Evolutionary conservation across 2,113 vertebrate species (phyloP), one percentile per base, ranked within the genome.

Genomic region (Orientallactaga bullata): DNA sequence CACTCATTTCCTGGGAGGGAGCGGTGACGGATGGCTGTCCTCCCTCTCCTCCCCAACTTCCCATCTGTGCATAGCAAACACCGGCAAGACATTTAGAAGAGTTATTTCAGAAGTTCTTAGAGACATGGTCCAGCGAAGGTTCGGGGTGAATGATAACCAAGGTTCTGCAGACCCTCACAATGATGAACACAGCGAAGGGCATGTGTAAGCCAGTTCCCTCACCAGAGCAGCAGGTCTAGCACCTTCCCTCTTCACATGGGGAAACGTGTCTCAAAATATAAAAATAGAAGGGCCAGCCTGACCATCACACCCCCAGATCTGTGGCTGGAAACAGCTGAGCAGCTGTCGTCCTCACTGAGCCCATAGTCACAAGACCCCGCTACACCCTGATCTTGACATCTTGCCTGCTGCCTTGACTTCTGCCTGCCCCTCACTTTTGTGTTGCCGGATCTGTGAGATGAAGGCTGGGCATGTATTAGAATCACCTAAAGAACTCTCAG

Each of bases 41-140:
- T 86, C 39, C 37, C 21, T 71, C 15, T 63, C 28, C 42, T 47
- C 23, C 9, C 35, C 28, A 24, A 35, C 60, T 85, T 78, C 60
- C 65, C 55, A 63, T 20, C 66, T 51, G 73, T 61, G 85, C 79
- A 94, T 94, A 94, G 91, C 84, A 87, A 90, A 91, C 63, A 80
- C 60, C 37, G 55, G 58, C 77, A 90, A 84, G 61, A 71, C 86
- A 73, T 90, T 83, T 51, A 23, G 47, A 93, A 92, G 51, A 28
- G 74, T 68, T 32, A 4, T 71, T 93, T 86, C 17, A 74, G 65
- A 1, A 2, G 24, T 90, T 83, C 72, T n/a, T 89, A 85, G 91
- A 69, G 80, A 47, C 26, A 6, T 0, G 32, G 72, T 18, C 47
- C 13, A 58, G 47, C 3, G 42, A 32, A 81, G 84, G 68, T 82